phyloP scores from a whole-genome alignment of 1,140 invertebrate species.

The Cyclargus thomasi region DNA sequence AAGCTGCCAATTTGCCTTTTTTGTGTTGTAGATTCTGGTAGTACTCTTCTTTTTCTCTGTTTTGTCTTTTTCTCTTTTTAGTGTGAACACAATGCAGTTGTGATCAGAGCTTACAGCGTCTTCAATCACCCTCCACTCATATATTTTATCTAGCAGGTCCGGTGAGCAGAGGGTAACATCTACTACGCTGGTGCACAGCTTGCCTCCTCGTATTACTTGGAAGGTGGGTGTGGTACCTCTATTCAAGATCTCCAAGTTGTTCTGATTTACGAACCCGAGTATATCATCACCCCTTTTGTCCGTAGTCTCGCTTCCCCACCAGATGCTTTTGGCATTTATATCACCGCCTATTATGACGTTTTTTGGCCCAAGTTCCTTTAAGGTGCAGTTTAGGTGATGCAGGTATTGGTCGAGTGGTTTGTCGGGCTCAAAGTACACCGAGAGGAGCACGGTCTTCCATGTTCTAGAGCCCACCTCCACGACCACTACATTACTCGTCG shows the following conservation, averaged over 20 bases:
- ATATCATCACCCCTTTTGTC: slow-evolving; percentile 23
- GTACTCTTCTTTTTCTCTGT: neutral
- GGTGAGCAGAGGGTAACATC: slow-evolving; percentile 24
- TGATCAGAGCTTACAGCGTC: slow-evolving; percentile 19
- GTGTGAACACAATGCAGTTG: neutral
- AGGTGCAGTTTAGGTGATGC: neutral
- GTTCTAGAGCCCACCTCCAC: neutral
- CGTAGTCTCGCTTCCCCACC: slow-evolving; percentile 26
- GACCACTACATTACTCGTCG: neutral
- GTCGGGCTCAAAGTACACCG: neutral
- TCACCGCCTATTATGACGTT: neutral
- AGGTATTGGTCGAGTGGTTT: neutral
- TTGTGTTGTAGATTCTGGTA: slow-evolving; percentile 12
- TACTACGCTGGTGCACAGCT: slow-evolving; percentile 19
- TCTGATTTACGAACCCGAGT: slow-evolving; percentile 15
- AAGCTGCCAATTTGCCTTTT: slow-evolving; percentile 13
- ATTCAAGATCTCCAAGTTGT: slow-evolving; percentile 26
- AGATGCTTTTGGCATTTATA: slow-evolving; percentile 24
- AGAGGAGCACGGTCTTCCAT: neutral
- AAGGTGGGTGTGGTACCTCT: slow-evolving; percentile 28
- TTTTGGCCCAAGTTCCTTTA: neutral
- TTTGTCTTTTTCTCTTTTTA: neutral
- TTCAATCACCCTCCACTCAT: slow-evolving; percentile 15
- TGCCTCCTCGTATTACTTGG: slow-evolving; percentile 25
- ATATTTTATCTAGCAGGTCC: neutral